phyloP scores from a whole-genome alignment of 2,113 vertebrate genomes.

The Maccullochella peelii region DNA sequence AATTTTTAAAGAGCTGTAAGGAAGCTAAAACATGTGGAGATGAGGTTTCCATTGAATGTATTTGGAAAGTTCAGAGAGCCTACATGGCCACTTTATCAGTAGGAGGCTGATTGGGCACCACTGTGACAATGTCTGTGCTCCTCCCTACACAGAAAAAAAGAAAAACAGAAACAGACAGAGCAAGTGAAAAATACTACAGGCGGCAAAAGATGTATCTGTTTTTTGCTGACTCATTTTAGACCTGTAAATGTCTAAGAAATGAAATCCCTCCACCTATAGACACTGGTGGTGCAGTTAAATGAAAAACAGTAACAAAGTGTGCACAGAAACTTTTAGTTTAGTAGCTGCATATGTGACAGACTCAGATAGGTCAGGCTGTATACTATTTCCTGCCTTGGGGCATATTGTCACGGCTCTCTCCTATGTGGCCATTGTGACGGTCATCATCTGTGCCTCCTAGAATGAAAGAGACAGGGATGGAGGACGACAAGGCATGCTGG shows the following conservation, averaged over 20 bases:
- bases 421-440: constrained; percentile 56
- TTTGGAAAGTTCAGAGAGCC: neutral
- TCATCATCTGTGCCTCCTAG: constrained; percentile 50
- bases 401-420: constrained; percentile 36
- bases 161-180: neutral
- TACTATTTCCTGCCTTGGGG: constrained; percentile 45
- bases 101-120: neutral
- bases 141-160: neutral
- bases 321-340: neutral
- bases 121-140: neutral
- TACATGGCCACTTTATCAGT: neutral
- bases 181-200: neutral
- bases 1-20: neutral
- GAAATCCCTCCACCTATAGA: neutral
- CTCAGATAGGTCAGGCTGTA: constrained; percentile 67
- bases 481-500: constrained; percentile 38
- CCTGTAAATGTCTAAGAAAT: neutral
- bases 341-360: constrained; percentile 21
- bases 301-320: neutral
- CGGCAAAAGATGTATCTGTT: neutral
- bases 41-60: neutral
- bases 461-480: constrained; percentile 58
- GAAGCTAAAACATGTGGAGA: neutral
- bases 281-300: neutral
- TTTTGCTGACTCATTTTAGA: neutral